Evolutionary conservation across 2,113 vertebrate genomes (phyloP).

Genomic region (Otis tarda): DNA sequence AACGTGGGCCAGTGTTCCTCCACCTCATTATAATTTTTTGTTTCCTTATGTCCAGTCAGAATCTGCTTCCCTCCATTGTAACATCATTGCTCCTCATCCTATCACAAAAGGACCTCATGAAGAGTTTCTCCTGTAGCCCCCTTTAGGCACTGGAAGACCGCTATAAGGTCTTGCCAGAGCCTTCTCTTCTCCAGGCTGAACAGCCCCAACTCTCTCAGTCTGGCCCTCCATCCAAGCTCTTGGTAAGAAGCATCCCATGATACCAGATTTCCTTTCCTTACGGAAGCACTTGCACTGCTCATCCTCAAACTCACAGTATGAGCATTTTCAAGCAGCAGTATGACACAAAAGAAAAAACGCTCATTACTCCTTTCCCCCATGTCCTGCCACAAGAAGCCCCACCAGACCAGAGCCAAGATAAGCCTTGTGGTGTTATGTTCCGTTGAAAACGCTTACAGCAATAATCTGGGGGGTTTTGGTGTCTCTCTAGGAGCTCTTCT

Average conservation of each 20-base stretch:
- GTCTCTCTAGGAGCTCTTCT: not conserved
- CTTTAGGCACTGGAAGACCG: no score
- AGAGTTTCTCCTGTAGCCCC: no score
- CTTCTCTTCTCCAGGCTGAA: no score
- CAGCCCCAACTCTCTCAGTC: no score
- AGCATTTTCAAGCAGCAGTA: not conserved
- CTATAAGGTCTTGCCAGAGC: no score
- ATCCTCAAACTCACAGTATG: fast-evolving
- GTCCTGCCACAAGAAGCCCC: not conserved
- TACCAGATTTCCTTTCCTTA: not conserved
- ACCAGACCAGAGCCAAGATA: not conserved
- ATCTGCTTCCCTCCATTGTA: no score
- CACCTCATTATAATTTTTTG: no score
- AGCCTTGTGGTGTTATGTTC: not conserved
- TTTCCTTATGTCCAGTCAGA: no score
- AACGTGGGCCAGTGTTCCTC: no score
- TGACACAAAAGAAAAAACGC: not conserved
- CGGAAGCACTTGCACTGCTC: not conserved
- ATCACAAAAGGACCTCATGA: no score
- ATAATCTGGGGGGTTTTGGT: not conserved
- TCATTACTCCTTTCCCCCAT: not conserved
- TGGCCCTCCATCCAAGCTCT: not conserved
- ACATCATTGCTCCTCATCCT: no score
- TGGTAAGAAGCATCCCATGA: not conserved
- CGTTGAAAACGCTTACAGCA: not conserved